Evolutionary conservation across 2,888 invertebrate genomes (phyloP).

Genomic region (Melanotus villosus): DNA sequence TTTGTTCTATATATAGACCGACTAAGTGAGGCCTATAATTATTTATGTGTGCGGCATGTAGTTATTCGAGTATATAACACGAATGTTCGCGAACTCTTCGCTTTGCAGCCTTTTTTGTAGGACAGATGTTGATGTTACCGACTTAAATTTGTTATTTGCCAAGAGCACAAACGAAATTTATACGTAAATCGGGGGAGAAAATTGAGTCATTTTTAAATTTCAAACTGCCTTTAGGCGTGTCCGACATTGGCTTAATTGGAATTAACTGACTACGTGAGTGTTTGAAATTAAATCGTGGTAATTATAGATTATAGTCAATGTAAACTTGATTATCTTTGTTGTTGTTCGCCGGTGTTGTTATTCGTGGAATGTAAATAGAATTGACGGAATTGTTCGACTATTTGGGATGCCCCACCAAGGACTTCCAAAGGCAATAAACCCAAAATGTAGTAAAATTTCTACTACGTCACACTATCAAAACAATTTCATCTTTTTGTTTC

Average conservation of each 20-base stretch:
- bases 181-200: background rate
- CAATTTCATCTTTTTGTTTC: background rate
- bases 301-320: background rate
- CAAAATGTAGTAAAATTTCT: background rate
- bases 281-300: background rate
- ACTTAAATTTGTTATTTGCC: background rate
- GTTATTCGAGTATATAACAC: constrained; percentile 47
- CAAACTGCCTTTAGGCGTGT: background rate
- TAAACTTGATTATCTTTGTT: background rate
- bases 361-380: background rate
- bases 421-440: too few relatives aligned
- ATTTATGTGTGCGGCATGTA: constrained; percentile 52
- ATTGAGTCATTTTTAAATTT: background rate
- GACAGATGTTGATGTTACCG: constrained; percentile 24
- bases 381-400: constrained; percentile 1
- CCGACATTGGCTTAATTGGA: background rate
- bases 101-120: constrained; percentile 18
- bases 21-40: constrained; percentile 54
- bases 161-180: background rate
- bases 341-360: background rate
- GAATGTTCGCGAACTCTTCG: constrained; percentile 42
- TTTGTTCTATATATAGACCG: constrained; percentile 56
- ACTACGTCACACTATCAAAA: background rate
- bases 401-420: background rate
- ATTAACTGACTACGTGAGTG: background rate